Evolutionary conservation across 2,113 vertebrate genomes (phyloP), one percentile per base, ranked within the genome.

Genomic region (Ranitomeya variabilis): DNA sequence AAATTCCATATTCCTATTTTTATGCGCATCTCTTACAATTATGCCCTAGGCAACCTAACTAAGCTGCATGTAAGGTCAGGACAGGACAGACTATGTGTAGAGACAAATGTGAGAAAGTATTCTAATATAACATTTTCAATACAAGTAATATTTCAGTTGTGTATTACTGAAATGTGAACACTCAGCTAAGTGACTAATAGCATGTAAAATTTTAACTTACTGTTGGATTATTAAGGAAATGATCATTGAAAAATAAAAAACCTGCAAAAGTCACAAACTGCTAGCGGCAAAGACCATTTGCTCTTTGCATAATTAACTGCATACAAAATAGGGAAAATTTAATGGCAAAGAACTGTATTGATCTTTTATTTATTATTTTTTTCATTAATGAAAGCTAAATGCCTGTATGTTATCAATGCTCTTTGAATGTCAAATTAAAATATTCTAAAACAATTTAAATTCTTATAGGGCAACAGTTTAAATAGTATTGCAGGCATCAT

Each of bases 231-330:
- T 31, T 6, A 80, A 57, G 12, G 13, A 80, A 57, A 80, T 80
- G 15, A 31, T 31, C 14, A 19, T 6, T 13, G 54, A 69, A 26
- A 54, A 71, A 31, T 31, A 31, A 60, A 82, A 26, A 21, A 77
- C 0, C 23, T 91, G 85, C 73, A 66, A 60, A 85, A 31, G 5
- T 87, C 0, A 90, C 87, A 87, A 80, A 59, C 89, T 12, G 89
- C 6, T 26, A 67, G 57, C 73, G 91, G 14, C 23, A 86, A 60
- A 5, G 57, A 59, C 7, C 1, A 86, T 11, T 89, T 66, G 67
- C 81, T 21, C 83, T 76, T 74, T 85, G 67, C 54, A 85, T 85
- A 74, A 74, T 76, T 55, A n/a, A n/a, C 23, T 8, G 21, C 6
- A 73, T 59, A 69, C 51, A 55, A 71, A 71, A 69, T 6, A 26